Evolutionary conservation across 2,888 invertebrate genomes (phyloP).

Genomic region (Mallateleia sp.): DNA sequence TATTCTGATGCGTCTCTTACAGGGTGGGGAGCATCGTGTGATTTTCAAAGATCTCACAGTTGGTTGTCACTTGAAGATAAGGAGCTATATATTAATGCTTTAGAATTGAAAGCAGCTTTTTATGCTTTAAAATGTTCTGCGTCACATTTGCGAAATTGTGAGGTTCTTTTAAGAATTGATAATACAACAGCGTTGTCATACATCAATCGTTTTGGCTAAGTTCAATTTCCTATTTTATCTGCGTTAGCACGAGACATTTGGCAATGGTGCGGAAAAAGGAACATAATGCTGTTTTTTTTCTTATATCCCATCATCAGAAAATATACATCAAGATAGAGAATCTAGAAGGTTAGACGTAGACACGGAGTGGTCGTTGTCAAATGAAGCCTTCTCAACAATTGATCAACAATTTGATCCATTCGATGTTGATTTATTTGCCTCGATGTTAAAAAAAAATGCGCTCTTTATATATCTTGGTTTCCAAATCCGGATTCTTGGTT

Average conservation of each 20-base stretch:
- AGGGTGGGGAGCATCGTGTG: not conserved
- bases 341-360: slow-evolving; percentile 6
- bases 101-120: slow-evolving; percentile 5
- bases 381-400: not conserved
- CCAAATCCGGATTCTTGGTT: not conserved
- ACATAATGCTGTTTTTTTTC: slow-evolving; percentile 9
- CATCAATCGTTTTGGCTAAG: slow-evolving; percentile 18
- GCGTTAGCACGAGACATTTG: slow-evolving; percentile 11
- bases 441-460: not conserved
- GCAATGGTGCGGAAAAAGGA: slow-evolving; percentile 39
- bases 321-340: not conserved
- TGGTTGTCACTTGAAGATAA: not conserved
- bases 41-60: not conserved
- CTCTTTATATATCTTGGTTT: not conserved
- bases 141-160: not conserved
- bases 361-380: slow-evolving; percentile 2
- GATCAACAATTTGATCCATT: not conserved
- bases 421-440: not conserved
- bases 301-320: slow-evolving; percentile 4
- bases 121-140: slow-evolving; percentile 16
- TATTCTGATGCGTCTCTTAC: not conserved
- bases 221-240: not conserved
- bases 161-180: slow-evolving; percentile 23
- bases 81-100: not conserved
- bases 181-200: slow-evolving; percentile 18